A percentile compares a stretch with the other conserved stretches of the same genome.
phyloP scores from a whole-genome alignment of 2,113 vertebrate genomes.

The Eclectus roratus region DNA sequence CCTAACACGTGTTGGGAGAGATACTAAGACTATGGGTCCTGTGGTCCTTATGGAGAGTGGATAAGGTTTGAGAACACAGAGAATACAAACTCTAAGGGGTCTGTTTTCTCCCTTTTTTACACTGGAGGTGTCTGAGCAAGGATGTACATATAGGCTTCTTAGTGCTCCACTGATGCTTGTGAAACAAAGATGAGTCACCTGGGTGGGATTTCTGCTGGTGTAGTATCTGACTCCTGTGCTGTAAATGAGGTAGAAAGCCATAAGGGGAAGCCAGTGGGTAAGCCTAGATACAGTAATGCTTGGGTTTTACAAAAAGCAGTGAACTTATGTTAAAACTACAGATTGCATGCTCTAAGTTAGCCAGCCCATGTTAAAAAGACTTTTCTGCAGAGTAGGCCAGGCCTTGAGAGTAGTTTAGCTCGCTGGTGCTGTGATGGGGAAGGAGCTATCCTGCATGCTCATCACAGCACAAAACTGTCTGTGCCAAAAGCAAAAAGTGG shows the following conservation, averaged over 20 bases:
- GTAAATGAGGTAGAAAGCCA: neutral
- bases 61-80: neutral
- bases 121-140: neutral
- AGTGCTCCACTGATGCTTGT: fast-evolving
- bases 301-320: neutral
- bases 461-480: neutral
- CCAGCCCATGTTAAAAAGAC: neutral
- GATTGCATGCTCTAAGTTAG: neutral
- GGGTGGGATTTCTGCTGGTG: neutral
- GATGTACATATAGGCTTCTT: neutral
- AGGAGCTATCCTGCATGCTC: neutral
- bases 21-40: neutral
- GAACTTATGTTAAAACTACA: neutral
- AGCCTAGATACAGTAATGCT: neutral
- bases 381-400: neutral
- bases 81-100: neutral
- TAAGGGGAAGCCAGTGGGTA: neutral
- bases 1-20: neutral
- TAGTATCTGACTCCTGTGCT: neutral
- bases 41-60: neutral
- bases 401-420: neutral
- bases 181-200: neutral
- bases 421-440: fast-evolving
- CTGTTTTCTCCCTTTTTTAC: neutral
- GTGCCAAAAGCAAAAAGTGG: neutral